Evolutionary conservation across 2,113 vertebrate species (phyloP).

Genomic region (Poeciliopsis prolifica): DNA sequence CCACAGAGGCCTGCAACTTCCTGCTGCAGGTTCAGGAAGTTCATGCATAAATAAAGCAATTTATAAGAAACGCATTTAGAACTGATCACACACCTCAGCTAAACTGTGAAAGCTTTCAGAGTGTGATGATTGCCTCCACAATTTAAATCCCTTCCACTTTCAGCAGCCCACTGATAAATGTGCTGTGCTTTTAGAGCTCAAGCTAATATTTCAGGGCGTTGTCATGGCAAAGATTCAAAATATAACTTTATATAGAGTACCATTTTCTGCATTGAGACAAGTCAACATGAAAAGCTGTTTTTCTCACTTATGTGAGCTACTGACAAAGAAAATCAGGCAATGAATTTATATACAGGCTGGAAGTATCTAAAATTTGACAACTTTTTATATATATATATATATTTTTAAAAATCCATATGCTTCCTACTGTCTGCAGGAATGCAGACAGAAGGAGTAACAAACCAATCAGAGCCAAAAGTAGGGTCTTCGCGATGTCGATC

Average conservation of each 20-base stretch:
- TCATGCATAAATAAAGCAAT: neutral
- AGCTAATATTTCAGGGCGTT: too few species aligned
- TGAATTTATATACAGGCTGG: neutral
- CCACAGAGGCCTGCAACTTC: slow-evolving; percentile 3
- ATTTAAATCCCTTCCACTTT: neutral
- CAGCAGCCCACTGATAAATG: neutral
- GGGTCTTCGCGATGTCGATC: too few species aligned
- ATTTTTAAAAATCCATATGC: too few species aligned
- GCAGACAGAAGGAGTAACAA: too few species aligned
- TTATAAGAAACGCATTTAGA: neutral
- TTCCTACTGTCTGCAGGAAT: too few species aligned
- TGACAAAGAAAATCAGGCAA: neutral
- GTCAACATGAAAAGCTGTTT: neutral
- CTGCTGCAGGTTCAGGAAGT: slow-evolving; percentile 6
- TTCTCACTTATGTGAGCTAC: too few species aligned
- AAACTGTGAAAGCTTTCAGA: neutral
- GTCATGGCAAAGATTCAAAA: neutral
- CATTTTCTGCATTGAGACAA: neutral
- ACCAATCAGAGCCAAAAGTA: too few species aligned
- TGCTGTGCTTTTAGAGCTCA: neutral
- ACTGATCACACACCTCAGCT: neutral
- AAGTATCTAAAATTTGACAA: too few species aligned
- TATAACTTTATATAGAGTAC: too few species aligned
- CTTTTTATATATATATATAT: too few species aligned
- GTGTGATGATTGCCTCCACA: neutral